Base-by-base conservation (phyloP, 2,113 vertebrate species). In the Brachirus orientalis region DNA sequence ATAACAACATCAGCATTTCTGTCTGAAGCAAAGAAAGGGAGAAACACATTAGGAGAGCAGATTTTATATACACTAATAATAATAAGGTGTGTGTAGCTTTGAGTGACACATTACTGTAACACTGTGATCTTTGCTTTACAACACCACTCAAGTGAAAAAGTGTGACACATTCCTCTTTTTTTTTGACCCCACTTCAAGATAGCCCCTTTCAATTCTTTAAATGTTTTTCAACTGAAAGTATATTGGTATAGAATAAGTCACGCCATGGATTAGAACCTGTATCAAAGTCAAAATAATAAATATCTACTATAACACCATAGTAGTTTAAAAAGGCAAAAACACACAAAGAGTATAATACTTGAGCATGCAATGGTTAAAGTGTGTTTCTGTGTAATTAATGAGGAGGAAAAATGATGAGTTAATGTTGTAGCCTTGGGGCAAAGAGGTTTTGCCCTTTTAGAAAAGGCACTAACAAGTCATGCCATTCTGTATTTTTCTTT, bases 1-100 rank as follows among this genome's bases (percentile, higher is more conserved):
- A 78, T 79, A 66, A 48, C 46, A 71, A 74, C 65, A 84, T 85
- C 64, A 73, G 67, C 52, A 69, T 71, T 79, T 84, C 54, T 71
- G 48, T 65, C 56, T 41, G 41, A 61, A 44, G 51, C 20, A 63
- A 54, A 51, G 56, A 35, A 19, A 43, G 43, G 60, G 6, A 37
- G 3, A 57, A 68, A 53, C 14, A 35, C 19, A n/a, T n/a, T n/a
- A n/a, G n/a, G n/a, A n/a, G n/a, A n/a, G n/a, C n/a, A 22, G 35
- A 56, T 59, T 63, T 18, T 17, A 47, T 43, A 8, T 75, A 69
- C 18, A 4, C 3, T 28, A 28, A 9, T 35, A 46, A 53, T 64
- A 11, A 45, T 38, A 17, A 62, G 45, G n/a, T 67, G 10, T 50
- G 20, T 58, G 38, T 57, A 11, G 11, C 38, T 58, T 36, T 48